Conservation (phyloP, 2,888 invertebrate species). For the Orthonevra nobilis region DNA sequence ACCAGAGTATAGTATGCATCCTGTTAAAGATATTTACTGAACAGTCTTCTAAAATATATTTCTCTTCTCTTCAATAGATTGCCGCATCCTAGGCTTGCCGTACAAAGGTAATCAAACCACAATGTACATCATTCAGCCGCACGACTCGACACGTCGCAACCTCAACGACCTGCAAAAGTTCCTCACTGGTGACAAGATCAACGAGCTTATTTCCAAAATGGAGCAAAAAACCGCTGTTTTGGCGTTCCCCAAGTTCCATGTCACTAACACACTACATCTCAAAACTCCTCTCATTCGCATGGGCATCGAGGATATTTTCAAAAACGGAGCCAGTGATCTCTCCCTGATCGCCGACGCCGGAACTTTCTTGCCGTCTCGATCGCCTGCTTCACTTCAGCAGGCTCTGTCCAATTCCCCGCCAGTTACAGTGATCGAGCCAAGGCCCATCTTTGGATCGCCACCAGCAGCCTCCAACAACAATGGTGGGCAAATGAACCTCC, state of each 20-base stretch:
- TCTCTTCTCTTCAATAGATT: constrained; percentile 79
- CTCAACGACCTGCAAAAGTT: constrained; percentile 80
- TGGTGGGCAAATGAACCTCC: too few species aligned
- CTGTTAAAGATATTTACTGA: not conserved
- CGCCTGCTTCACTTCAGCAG: not conserved
- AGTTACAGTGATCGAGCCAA: not conserved
- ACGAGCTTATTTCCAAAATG: constrained; percentile 77
- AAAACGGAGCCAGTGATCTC: constrained; percentile 83
- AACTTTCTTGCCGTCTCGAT: not conserved
- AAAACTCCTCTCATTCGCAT: constrained; percentile 82
- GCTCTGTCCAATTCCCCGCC: not conserved
- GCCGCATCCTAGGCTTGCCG: constrained; percentile 84
- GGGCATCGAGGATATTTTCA: constrained; percentile 85
- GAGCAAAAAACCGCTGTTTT: constrained; percentile 80
- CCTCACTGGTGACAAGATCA: constrained; percentile 80
- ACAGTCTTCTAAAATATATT: not conserved
- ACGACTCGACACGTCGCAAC: constrained; percentile 80
- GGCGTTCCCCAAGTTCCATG: constrained; percentile 86
- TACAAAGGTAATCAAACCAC: constrained; percentile 84
- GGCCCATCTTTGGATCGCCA: too few species aligned
- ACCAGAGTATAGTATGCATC: constrained; percentile 68
- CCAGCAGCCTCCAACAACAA: too few species aligned
- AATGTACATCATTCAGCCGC: constrained; percentile 85
- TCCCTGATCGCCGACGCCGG: constrained; percentile 82
- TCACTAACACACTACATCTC: constrained; percentile 83